Evolutionary conservation across 2,797 vertebrate species (phyloP).

Genomic region (Cercopithecus neglectus): DNA sequence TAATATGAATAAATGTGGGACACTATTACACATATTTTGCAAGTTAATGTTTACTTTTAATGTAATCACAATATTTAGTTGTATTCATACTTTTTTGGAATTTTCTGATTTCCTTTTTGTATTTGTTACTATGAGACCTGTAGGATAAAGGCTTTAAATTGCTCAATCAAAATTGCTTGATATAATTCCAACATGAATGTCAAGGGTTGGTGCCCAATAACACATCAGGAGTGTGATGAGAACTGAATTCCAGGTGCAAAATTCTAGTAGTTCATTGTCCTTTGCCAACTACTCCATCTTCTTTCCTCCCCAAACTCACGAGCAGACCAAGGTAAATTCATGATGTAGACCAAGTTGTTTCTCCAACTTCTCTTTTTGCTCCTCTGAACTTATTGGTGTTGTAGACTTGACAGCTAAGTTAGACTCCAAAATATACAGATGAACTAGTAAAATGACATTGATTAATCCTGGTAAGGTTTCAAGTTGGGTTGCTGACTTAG

Average conservation of each 20-base stretch:
- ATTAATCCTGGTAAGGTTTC: not conserved
- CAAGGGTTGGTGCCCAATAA: not conserved
- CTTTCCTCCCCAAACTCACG: not conserved
- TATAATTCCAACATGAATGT: not conserved
- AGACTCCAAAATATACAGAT: not conserved
- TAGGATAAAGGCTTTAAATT: not conserved
- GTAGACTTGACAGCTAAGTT: not conserved
- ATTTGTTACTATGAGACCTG: not conserved
- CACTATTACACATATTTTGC: not conserved
- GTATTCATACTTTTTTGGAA: not conserved
- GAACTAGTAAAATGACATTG: not conserved
- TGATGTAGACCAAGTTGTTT: not conserved
- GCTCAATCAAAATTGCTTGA: not conserved
- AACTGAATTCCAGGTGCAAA: not conserved
- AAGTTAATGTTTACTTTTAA: not conserved
- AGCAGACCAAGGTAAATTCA: not conserved
- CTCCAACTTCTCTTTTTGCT: not conserved
- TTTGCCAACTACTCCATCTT: not conserved
- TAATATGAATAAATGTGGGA: not conserved
- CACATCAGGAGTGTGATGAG: not conserved
- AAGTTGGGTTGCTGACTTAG: not conserved
- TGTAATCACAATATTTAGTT: not conserved
- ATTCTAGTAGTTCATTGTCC: not conserved
- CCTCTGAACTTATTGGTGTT: not conserved
- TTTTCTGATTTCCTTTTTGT: not conserved